Evolutionary conservation across 1,140 invertebrate genomes (phyloP), one percentile per base, ranked within the genome.

Genomic region (Gerris buenoi): DNA sequence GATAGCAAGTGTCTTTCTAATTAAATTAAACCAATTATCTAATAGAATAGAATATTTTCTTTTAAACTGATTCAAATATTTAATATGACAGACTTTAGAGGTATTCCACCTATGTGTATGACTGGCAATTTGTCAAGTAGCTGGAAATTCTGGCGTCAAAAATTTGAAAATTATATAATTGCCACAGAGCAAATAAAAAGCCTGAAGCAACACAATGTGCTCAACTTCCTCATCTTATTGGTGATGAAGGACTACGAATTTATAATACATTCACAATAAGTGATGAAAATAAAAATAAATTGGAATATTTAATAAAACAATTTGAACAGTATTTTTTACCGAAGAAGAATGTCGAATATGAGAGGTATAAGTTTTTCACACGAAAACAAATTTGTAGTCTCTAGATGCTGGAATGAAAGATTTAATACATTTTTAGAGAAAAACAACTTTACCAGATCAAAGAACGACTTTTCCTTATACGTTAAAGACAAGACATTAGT

Each of bases 11-110:
- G n/a, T n/a, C n/a, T n/a, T n/a, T n/a, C n/a, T n/a, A n/a, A n/a
- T n/a, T n/a, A n/a, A n/a, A n/a, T n/a, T n/a, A n/a, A n/a, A n/a
- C n/a, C n/a, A n/a, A n/a, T n/a, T n/a, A n/a, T n/a, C n/a, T n/a
- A n/a, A n/a, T n/a, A n/a, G n/a, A n/a, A n/a, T n/a, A n/a, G n/a
- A n/a, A n/a, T n/a, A n/a, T n/a, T n/a, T n/a, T n/a, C n/a, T n/a
- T n/a, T n/a, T n/a, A n/a, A n/a, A n/a, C n/a, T n/a, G n/a, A n/a
- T n/a, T n/a, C n/a, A n/a, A n/a, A n/a, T n/a, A n/a, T n/a, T n/a
- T n/a, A n/a, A n/a, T n/a, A n/a, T 56, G 46, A n/a, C 46, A 56
- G 46, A 56, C 46, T 56, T 56, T 56, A 56, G 46, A 56, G n/a
- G 46, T 13, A 56, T 56, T n/a, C 10, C 10, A 13, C n/a, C 46